Conservation (phyloP, 2,888 invertebrate species). For the Drosophila peninsularis region DNA sequence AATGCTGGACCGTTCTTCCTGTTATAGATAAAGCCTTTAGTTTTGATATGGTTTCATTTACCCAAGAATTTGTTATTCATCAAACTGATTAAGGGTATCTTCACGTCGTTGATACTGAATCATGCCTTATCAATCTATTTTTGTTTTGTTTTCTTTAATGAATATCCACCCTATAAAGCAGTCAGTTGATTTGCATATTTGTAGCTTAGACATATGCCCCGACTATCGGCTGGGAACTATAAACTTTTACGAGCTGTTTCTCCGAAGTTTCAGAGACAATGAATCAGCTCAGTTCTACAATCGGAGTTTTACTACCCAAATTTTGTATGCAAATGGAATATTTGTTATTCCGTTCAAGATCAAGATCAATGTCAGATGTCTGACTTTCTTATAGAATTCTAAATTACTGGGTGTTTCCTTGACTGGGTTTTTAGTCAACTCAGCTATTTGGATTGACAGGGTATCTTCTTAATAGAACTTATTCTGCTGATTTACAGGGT, state of each 20-base stretch:
- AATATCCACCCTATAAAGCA: not conserved
- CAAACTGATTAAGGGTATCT: slow-evolving; percentile 5
- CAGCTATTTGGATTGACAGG: not conserved
- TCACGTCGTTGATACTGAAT: not conserved
- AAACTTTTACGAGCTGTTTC: slow-evolving; percentile 1
- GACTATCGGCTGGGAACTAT: not conserved
- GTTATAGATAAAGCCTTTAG: not conserved
- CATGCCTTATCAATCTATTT: not conserved
- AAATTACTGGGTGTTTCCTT: no score
- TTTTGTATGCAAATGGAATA: slow-evolving; percentile 5
- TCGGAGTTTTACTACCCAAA: not conserved
- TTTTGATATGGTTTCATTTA: not conserved
- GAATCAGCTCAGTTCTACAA: slow-evolving; percentile 5
- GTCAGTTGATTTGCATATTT: slow-evolving; percentile 1
- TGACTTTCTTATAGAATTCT: no score
- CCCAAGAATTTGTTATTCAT: not conserved
- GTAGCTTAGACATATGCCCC: not conserved
- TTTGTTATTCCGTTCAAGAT: not conserved
- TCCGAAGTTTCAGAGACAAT: not conserved
- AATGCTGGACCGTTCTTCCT: not conserved
- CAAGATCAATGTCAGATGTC: not conserved
- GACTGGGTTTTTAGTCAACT: no score
- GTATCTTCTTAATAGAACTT: not conserved
- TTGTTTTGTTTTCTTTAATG: not conserved
- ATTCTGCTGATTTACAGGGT: no score